A percentile compares a stretch with the other conserved stretches of the same genome.
Conservation (phyloP, 2,113 vertebrate species). For the Triplophysa siluroides region DNA sequence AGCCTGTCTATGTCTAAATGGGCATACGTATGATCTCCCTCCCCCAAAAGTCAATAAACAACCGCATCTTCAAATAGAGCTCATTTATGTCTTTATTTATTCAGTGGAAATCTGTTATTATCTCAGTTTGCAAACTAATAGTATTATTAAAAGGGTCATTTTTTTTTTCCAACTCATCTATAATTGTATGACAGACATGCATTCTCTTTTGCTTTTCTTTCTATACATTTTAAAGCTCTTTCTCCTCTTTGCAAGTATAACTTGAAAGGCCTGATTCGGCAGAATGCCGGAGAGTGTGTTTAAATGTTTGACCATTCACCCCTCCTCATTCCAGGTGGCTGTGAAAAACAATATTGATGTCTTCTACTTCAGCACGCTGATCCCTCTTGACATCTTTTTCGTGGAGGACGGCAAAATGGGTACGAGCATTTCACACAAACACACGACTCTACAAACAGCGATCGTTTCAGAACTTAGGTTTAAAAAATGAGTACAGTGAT, state of each 20-base stretch:
- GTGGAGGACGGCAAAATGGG: conserved; percentile 99
- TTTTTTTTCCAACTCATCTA: background rate
- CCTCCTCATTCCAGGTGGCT: conserved; percentile 83
- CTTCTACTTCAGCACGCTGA: conserved; percentile 98
- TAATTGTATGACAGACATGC: background rate
- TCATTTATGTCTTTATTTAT: background rate
- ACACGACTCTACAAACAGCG: background rate
- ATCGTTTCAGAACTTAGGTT: background rate
- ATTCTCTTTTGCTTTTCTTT: background rate
- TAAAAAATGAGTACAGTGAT: background rate
- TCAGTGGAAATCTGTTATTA: background rate
- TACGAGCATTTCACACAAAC: conserved; percentile 59
- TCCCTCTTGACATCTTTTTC: conserved; percentile 95
- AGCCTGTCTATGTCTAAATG: too few relatives aligned
- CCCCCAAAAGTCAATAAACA: background rate
- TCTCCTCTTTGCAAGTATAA: background rate
- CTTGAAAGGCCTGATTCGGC: background rate
- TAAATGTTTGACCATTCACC: conserved; percentile 4
- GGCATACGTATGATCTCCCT: background rate
- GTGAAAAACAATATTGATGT: conserved; percentile 99
- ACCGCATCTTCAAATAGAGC: background rate
- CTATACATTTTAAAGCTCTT: background rate
- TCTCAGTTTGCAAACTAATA: background rate
- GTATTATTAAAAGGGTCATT: background rate
- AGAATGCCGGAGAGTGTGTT: background rate